Evolutionary conservation across 2,797 vertebrate genomes (phyloP).

Genomic region (Urosaurus nigricauda): DNA sequence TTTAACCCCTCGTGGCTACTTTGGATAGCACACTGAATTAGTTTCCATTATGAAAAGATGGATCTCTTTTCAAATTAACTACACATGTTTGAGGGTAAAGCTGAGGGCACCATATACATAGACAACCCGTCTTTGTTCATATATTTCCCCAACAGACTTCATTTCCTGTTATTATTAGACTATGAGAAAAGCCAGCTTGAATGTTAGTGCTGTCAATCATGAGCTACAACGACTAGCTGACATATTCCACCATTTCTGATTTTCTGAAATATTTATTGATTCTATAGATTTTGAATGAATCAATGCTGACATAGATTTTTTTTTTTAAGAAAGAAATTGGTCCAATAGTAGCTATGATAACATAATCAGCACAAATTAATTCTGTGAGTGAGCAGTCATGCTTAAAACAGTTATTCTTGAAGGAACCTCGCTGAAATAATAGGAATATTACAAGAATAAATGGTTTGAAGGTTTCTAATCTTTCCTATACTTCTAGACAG

Average conservation of each 20-base stretch:
- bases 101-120: background rate
- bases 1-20: background rate
- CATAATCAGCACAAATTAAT: background rate
- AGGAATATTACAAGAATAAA: constrained; percentile 13
- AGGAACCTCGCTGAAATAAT: background rate
- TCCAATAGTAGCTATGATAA: background rate
- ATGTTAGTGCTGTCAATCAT: background rate
- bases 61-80: constrained; percentile 40
- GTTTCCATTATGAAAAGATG: background rate
- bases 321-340: background rate
- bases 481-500: background rate
- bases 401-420: background rate
- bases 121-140: constrained; percentile 37
- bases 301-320: background rate
- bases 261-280: background rate
- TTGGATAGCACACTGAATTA: background rate
- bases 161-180: constrained; percentile 47
- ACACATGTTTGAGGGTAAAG: constrained; percentile 33
- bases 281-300: background rate
- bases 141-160: constrained; percentile 26
- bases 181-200: constrained; percentile 21
- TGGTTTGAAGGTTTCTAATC: background rate
- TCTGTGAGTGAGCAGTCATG: background rate
- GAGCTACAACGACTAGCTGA: background rate
- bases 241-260: background rate